A percentile compares a stretch with the other conserved stretches of the same genome.
phyloP scores from a whole-genome alignment of 2,888 invertebrate genomes.

The Drosophila seclusa region DNA sequence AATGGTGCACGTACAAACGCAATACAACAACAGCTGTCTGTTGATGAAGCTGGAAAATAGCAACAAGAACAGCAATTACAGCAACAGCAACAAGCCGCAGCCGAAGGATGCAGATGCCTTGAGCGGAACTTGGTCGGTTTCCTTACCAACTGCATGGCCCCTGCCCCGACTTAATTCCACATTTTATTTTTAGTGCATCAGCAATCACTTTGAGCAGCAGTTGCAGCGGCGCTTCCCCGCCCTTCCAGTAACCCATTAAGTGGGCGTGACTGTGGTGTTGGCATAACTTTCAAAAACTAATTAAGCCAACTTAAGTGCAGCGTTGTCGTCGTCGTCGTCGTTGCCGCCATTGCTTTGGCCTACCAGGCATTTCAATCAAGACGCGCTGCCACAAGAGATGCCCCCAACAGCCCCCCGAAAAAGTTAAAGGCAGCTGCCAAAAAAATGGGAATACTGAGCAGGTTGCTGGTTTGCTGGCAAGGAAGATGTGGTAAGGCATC shows the following conservation, averaged over 20 bases:
- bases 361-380: slow-evolving; percentile 78
- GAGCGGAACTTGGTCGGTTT: slow-evolving; percentile 38
- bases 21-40: slow-evolving; percentile 49
- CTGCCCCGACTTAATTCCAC: background rate
- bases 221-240: slow-evolving; percentile 14
- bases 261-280: slow-evolving; percentile 71
- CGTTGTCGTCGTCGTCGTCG: slow-evolving; percentile 23
- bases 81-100: slow-evolving; percentile 14
- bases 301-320: slow-evolving; percentile 82
- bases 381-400: slow-evolving; percentile 60
- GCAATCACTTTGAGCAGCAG: slow-evolving; percentile 52
- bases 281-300: slow-evolving; percentile 83
- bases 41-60: slow-evolving; percentile 9
- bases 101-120: slow-evolving; percentile 45
- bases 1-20: slow-evolving; percentile 18
- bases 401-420: slow-evolving; percentile 2
- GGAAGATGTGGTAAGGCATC: slow-evolving; percentile 1
- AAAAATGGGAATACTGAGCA: slow-evolving; percentile 57
- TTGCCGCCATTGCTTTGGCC: slow-evolving; percentile 51
- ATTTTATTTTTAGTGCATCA: slow-evolving; percentile 41
- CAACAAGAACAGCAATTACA: slow-evolving; percentile 11
- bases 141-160: slow-evolving; percentile 22
- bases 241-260: slow-evolving; percentile 59
- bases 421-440: slow-evolving; percentile 51
- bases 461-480: slow-evolving; percentile 6